Evolutionary conservation across 2,888 invertebrate genomes (phyloP).

Genomic region (Lysandra bellargus): DNA sequence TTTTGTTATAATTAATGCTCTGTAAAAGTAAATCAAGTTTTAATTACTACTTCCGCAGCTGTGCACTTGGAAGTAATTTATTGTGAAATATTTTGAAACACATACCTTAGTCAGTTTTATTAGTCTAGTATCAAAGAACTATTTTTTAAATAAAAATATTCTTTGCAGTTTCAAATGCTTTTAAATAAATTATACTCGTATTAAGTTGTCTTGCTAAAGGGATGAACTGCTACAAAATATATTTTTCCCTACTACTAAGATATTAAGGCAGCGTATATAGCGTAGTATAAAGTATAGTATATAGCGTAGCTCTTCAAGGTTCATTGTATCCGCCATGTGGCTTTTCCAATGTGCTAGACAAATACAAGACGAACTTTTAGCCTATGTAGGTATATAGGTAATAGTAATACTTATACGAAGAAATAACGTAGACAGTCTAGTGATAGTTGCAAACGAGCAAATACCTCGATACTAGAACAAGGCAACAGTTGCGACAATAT

Average conservation of each 20-base stretch:
- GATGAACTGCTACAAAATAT: too few relatives aligned
- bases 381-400: background rate
- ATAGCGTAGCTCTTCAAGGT: too few relatives aligned
- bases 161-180: background rate
- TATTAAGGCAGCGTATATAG: too few relatives aligned
- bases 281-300: too few relatives aligned
- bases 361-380: too few relatives aligned
- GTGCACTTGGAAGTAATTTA: background rate
- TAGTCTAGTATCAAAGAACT: background rate
- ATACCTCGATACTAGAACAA: constrained; percentile 29
- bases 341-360: too few relatives aligned
- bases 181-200: too few relatives aligned
- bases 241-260: too few relatives aligned
- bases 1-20: constrained; percentile 3
- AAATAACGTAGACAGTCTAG: background rate
- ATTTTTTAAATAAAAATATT: background rate
- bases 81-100: constrained; percentile 13
- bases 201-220: too few relatives aligned
- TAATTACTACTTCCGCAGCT: constrained; percentile 19
- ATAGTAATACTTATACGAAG: background rate
- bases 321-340: too few relatives aligned
- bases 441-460: constrained; percentile 6
- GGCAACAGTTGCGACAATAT: constrained; percentile 28
- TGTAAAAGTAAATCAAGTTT: constrained; percentile 21
- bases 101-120: background rate